These are phyloP conservation scores for Rhabditoides inermis DNA, from an alignment of 2,888 invertebrate species.

Conservation along the genomic window DNA sequence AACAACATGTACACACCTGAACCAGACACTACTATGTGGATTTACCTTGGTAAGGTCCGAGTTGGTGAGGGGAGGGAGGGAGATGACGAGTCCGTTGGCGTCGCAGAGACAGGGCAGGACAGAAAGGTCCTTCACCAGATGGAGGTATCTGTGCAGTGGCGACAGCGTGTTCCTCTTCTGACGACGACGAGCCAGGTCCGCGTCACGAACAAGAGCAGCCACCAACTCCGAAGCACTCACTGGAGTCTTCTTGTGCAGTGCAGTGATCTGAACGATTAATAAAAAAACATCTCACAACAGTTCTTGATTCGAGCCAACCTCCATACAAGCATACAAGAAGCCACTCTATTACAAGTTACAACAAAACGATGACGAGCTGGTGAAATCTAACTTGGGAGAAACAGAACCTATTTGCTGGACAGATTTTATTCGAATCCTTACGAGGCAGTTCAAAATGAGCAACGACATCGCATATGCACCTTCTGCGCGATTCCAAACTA, in stretches of 20 bases:
- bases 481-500: no score
- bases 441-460: no score
- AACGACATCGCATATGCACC: no score
- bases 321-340: no score
- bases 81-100: conserved; percentile 65
- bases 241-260: conserved; percentile 28
- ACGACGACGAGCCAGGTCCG: conserved; percentile 71
- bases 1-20: background rate
- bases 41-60: conserved; percentile 71
- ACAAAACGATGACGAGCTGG: no score
- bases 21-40: background rate
- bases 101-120: conserved; percentile 69
- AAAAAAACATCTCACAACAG: background rate
- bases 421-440: no score
- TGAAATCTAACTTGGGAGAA: no score
- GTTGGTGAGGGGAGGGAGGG: conserved; percentile 79
- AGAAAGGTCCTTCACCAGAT: conserved; percentile 68
- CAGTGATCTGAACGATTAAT: conserved; percentile 21
- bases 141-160: conserved; percentile 73
- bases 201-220: conserved; percentile 66
- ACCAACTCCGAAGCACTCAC: conserved; percentile 67
- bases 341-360: no score
- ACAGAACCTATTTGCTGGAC: no score
- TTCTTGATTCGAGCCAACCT: no score
- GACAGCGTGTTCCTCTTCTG: conserved; percentile 74